phyloP scores from a whole-genome alignment of 2,113 vertebrate genomes.

The Lagopus leucura region DNA sequence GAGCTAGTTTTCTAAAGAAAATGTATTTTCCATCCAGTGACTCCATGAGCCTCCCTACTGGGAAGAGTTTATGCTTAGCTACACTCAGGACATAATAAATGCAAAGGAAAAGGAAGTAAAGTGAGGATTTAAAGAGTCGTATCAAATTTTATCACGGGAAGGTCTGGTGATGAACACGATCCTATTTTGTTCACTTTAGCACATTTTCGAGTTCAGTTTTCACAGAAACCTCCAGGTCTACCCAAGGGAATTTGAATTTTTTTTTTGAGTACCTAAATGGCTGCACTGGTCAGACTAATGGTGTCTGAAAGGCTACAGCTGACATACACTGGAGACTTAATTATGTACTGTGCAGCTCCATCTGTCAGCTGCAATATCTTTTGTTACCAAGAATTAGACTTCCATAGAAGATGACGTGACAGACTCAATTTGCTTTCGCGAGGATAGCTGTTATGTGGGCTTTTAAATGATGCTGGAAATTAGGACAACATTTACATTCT shows the following conservation, averaged over 20 bases:
- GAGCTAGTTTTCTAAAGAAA: constrained; percentile 52
- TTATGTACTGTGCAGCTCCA: constrained; percentile 49
- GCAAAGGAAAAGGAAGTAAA: constrained; percentile 13
- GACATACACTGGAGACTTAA: constrained; percentile 58
- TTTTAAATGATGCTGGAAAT: constrained; percentile 49
- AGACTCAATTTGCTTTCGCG: constrained; percentile 47
- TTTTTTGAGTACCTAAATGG: not conserved
- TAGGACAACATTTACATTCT: not conserved
- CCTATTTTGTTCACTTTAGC: not conserved
- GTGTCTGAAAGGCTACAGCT: constrained; percentile 38
- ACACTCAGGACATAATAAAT: constrained; percentile 42
- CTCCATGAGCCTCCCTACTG: constrained; percentile 36
- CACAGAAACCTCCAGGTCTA: not conserved
- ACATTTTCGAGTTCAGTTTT: not conserved
- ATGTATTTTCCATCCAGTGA: constrained; percentile 52
- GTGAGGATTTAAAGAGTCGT: not conserved
- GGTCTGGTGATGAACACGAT: not conserved
- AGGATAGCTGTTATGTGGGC: constrained; percentile 1
- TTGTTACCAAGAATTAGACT: constrained; percentile 58
- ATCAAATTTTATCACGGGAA: constrained; percentile 17
- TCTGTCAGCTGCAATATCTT: constrained; percentile 67
- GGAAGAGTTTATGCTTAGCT: constrained; percentile 61
- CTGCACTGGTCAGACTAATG: constrained; percentile 59
- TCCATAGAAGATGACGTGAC: constrained; percentile 49
- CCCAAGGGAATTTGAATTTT: not conserved